Evolutionary conservation across 2,888 invertebrate species (phyloP).

Genomic region (Drosophila monieri): DNA sequence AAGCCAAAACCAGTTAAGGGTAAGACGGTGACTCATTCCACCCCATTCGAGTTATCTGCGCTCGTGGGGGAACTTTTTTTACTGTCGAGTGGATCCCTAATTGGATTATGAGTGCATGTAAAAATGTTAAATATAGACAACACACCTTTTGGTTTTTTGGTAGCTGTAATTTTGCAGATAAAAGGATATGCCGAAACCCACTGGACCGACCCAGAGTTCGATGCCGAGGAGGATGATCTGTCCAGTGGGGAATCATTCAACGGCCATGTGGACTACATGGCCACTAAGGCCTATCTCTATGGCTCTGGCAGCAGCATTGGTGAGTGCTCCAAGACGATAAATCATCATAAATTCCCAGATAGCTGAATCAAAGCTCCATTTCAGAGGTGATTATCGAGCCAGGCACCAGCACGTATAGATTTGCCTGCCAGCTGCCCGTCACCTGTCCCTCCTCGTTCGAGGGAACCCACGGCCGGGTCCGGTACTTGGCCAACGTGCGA

Average conservation of each 20-base stretch:
- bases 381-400: slow-evolving; percentile 79
- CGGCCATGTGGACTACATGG: slow-evolving; percentile 59
- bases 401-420: slow-evolving; percentile 85
- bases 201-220: slow-evolving; percentile 42
- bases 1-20: slow-evolving; percentile 65
- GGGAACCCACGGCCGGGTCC: slow-evolving; percentile 84
- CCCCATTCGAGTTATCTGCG: neutral
- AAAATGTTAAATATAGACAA: slow-evolving; percentile 1
- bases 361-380: slow-evolving; percentile 16
- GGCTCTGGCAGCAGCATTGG: slow-evolving; percentile 54
- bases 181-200: slow-evolving; percentile 57
- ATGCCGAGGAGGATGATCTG: slow-evolving; percentile 23
- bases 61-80: slow-evolving; percentile 7
- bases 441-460: slow-evolving; percentile 85
- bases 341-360: slow-evolving; percentile 7
- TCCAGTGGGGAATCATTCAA: slow-evolving; percentile 36
- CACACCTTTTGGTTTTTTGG: neutral
- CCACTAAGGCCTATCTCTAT: slow-evolving; percentile 51
- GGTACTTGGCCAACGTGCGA: slow-evolving; percentile 87
- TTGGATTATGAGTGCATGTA: slow-evolving; percentile 1
- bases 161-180: slow-evolving; percentile 57
- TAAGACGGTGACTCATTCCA: slow-evolving; percentile 49
- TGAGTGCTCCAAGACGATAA: slow-evolving; percentile 17
- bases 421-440: slow-evolving; percentile 84
- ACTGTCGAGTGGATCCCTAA: neutral